Conservation (phyloP, 2,797 vertebrate species). For the Dryobates pubescens region DNA sequence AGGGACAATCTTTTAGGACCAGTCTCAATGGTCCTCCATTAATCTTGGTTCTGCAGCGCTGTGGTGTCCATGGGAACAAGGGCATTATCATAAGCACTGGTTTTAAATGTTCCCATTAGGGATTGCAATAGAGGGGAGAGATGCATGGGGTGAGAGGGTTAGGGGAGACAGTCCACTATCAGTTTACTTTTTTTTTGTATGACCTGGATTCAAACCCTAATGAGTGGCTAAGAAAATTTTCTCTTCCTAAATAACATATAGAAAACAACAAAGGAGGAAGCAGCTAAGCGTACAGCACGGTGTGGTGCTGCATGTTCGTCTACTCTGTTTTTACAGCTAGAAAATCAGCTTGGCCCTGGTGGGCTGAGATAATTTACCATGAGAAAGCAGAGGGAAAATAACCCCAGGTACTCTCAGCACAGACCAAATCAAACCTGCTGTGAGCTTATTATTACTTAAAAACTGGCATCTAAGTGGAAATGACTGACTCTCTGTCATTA, state of each 20-base stretch:
- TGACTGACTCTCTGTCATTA: slow-evolving; percentile 77
- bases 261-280: slow-evolving; percentile 47
- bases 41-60: slow-evolving; percentile 76
- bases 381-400: slow-evolving; percentile 68
- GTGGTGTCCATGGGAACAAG: slow-evolving; percentile 81
- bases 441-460: slow-evolving; percentile 77
- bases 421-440: slow-evolving; percentile 70
- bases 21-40: slow-evolving; percentile 76
- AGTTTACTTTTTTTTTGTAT: slow-evolving; percentile 56
- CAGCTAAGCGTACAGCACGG: background rate
- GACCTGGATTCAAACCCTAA: slow-evolving; percentile 48
- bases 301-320: slow-evolving; percentile 11
- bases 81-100: slow-evolving; percentile 77
- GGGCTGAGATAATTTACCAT: slow-evolving; percentile 69
- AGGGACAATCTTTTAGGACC: slow-evolving; percentile 79
- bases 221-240: background rate
- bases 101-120: slow-evolving; percentile 75
- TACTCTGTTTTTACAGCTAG: slow-evolving; percentile 49
- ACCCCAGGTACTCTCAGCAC: slow-evolving; percentile 70
- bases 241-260: slow-evolving; percentile 43
- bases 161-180: slow-evolving; percentile 56
- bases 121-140: slow-evolving; percentile 54
- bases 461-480: slow-evolving; percentile 76
- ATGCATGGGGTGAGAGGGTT: slow-evolving; percentile 46
- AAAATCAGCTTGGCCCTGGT: slow-evolving; percentile 59